These are phyloP conservation scores for Rhombomys opimus DNA, from an alignment of 2,113 vertebrate species.

Conservation along the genomic window DNA sequence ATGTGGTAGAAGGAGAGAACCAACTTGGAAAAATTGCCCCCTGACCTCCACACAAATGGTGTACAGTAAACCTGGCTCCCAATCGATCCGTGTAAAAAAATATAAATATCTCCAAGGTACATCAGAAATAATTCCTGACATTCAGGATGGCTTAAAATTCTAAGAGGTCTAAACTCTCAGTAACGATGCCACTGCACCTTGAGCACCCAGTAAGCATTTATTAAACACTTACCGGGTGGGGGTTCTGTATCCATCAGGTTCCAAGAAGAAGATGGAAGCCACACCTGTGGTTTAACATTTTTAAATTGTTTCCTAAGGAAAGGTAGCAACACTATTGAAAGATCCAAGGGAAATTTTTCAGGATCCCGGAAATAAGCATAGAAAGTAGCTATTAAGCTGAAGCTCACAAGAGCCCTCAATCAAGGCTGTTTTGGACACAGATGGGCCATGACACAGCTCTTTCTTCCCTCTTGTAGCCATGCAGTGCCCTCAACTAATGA, in stretches of 20 bases:
- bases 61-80: not conserved
- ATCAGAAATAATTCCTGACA: slow-evolving; percentile 37
- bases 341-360: not conserved
- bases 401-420: not conserved
- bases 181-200: not conserved
- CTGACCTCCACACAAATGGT: not conserved
- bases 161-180: not conserved
- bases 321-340: not conserved
- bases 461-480: not conserved
- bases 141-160: not conserved
- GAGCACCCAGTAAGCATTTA: not conserved
- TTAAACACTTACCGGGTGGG: not conserved
- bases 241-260: not conserved
- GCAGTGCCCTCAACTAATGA: not conserved
- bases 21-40: not conserved
- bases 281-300: not conserved
- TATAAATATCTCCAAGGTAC: not conserved
- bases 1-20: not conserved
- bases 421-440: not conserved
- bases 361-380: not conserved
- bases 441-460: not conserved
- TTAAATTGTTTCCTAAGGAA: not conserved
- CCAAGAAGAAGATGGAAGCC: not conserved
- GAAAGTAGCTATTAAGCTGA: not conserved
- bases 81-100: not conserved